phyloP scores from a whole-genome alignment of 1,140 invertebrate genomes.

The Drosophila arawakana region DNA sequence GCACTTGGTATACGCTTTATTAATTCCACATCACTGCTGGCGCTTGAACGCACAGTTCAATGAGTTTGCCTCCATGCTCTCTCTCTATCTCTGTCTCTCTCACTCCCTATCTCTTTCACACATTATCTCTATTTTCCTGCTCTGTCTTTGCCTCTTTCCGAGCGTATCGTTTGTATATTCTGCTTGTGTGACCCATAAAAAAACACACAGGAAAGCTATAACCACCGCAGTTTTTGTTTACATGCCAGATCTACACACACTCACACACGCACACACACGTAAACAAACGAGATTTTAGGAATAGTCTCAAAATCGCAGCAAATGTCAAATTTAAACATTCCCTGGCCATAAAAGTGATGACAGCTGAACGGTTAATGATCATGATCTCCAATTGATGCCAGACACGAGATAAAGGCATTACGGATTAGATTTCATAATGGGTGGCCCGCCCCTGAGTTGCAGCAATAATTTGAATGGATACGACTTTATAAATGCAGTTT shows the following conservation, averaged over 20 bases:
- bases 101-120: background rate
- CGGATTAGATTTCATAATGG: slow-evolving; percentile 28
- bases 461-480: too few species aligned
- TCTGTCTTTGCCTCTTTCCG: background rate
- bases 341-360: slow-evolving; percentile 40
- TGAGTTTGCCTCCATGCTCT: slow-evolving; percentile 24
- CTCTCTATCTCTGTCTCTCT: background rate
- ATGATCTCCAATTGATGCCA: slow-evolving; percentile 1
- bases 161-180: background rate
- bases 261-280: slow-evolving; percentile 8
- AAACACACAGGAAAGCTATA: slow-evolving; percentile 35
- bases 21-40: slow-evolving; percentile 75
- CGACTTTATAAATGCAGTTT: too few species aligned
- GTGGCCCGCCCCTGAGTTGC: slow-evolving; percentile 1
- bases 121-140: background rate
- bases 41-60: slow-evolving; percentile 64
- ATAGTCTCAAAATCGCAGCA: slow-evolving; percentile 34
- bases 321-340: slow-evolving; percentile 55
- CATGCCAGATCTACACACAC: slow-evolving; percentile 22
- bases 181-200: slow-evolving; percentile 53
- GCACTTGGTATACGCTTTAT: slow-evolving; percentile 61
- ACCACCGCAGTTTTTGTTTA: slow-evolving; percentile 55
- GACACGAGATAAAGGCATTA: slow-evolving; percentile 27
- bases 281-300: slow-evolving; percentile 20
- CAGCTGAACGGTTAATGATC: slow-evolving; percentile 21